Conservation (phyloP, 2,113 vertebrate species). For the Plecotus auritus region DNA sequence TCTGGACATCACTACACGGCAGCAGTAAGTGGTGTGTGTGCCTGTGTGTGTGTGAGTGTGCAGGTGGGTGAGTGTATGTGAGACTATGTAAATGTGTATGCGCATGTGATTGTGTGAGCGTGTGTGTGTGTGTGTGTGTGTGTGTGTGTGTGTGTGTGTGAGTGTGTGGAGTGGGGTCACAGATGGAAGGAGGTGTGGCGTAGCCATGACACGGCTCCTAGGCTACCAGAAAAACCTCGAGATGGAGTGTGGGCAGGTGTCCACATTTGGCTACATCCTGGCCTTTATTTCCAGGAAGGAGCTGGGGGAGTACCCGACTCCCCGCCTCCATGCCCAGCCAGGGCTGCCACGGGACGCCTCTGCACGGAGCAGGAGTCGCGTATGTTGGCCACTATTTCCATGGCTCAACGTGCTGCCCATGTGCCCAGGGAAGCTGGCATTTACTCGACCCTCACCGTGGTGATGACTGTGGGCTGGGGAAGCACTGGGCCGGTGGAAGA, state of each 20-base stretch:
- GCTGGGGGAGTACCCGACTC: accelerated
- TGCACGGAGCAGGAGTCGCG: background rate
- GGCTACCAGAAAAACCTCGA: background rate
- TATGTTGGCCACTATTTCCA: background rate
- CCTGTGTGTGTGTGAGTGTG: no score
- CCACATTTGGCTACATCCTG: background rate
- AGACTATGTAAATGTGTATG: no score
- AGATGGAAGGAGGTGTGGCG: background rate
- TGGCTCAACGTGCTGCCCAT: constrained; percentile 51
- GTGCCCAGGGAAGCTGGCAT: constrained; percentile 77
- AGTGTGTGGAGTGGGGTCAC: background rate
- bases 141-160: background rate
- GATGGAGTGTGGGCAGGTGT: background rate
- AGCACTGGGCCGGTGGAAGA: constrained; percentile 73
- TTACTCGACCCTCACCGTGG: constrained; percentile 79
- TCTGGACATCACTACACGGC: background rate
- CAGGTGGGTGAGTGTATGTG: no score
- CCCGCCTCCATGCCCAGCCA: no score
- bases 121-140: no score
- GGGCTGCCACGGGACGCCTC: background rate
- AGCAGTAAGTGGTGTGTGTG: background rate
- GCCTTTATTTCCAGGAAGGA: background rate
- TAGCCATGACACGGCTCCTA: background rate
- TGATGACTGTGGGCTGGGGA: constrained; percentile 80
- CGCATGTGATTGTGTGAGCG: no score